Conservation (phyloP, 2,113 vertebrate species). For the Amia ocellicauda region DNA sequence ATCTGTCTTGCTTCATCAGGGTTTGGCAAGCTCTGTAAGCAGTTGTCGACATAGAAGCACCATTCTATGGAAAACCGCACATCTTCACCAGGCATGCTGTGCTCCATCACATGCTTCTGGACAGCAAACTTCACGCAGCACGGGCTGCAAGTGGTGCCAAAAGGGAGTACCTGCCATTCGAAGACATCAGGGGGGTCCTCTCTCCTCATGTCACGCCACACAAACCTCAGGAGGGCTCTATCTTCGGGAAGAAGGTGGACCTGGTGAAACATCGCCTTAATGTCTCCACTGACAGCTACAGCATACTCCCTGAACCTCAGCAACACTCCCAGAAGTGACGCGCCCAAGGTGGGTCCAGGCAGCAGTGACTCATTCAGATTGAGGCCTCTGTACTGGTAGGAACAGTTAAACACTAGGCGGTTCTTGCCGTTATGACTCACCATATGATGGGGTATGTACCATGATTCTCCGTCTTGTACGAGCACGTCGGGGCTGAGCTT, state of each 20-base stretch:
- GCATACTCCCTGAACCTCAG: too few relatives aligned
- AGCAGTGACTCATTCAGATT: conserved; percentile 12
- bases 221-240: conserved; percentile 18
- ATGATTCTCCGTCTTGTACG: neutral
- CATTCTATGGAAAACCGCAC: neutral
- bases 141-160: too few relatives aligned
- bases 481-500: neutral
- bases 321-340: too few relatives aligned
- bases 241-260: conserved; percentile 20
- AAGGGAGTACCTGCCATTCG: too few relatives aligned
- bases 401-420: conserved; percentile 16
- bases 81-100: conserved; percentile 3
- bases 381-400: conserved; percentile 1
- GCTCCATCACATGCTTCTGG: conserved; percentile 7
- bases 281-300: too few relatives aligned
- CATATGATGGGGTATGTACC: conserved; percentile 14
- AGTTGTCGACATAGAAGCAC: conserved; percentile 23
- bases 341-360: conserved; percentile 15
- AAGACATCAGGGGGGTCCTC: neutral
- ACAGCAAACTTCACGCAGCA: conserved; percentile 14
- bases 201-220: conserved; percentile 14
- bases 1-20: too few relatives aligned
- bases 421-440: conserved; percentile 10
- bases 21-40: conserved; percentile 21
- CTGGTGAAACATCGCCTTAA: too few relatives aligned